A percentile compares a stretch with the other conserved stretches of the same genome.
Evolutionary conservation across 2,113 vertebrate genomes (phyloP).

Genomic region (Asarcornis scutulata): DNA sequence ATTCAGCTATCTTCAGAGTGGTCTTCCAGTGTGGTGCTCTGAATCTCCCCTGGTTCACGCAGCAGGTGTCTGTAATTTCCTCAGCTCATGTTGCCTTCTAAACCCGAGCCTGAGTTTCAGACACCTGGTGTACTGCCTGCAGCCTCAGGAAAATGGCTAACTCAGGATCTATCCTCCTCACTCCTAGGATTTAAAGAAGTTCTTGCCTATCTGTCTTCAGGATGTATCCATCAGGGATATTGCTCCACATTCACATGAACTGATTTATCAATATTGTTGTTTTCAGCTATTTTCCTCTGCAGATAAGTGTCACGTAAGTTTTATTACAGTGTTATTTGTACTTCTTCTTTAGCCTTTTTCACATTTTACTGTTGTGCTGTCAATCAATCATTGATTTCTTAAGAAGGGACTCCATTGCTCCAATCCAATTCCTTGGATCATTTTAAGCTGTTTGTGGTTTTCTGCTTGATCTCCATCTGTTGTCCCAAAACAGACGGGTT

Average conservation of each 20-base stretch:
- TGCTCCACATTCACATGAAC: too few relatives aligned
- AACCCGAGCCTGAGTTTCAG: not conserved
- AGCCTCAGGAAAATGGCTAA: not conserved
- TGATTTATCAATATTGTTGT: not conserved
- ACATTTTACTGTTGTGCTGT: too few relatives aligned
- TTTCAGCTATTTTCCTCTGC: not conserved
- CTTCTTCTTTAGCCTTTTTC: not conserved
- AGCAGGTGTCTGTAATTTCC: not conserved
- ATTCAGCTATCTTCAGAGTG: not conserved
- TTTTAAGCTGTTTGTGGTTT: not conserved
- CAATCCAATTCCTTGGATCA: not conserved
- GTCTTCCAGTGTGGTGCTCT: not conserved
- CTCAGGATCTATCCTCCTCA: not conserved
- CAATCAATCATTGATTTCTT: not conserved
- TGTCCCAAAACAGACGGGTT: not conserved
- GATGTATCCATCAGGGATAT: not conserved
- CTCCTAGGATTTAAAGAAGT: not conserved
- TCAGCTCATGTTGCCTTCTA: not conserved
- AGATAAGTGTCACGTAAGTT: not conserved
- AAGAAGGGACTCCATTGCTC: not conserved
- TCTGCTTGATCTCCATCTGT: not conserved
- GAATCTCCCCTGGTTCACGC: not conserved
- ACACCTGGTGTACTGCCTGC: not conserved
- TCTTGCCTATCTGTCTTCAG: not conserved
- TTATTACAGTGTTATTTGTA: not conserved